Conservation (phyloP, 2,797 vertebrate species). For the Momotus momota region DNA sequence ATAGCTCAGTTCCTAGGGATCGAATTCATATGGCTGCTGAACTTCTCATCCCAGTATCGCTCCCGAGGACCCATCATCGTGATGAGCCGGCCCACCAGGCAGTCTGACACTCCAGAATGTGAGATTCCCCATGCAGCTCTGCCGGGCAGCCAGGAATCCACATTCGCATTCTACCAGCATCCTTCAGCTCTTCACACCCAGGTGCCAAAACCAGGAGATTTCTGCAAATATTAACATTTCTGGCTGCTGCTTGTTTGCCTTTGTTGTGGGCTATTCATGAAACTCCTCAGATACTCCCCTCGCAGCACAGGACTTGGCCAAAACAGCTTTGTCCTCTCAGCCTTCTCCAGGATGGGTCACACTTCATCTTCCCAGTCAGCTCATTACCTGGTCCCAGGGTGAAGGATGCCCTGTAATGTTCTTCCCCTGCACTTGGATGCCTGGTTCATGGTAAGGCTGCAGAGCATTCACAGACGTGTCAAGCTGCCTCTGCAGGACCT, state of each 20-base stretch:
- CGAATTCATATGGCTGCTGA: background rate
- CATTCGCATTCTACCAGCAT: background rate
- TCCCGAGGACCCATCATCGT: background rate
- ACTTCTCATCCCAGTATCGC: background rate
- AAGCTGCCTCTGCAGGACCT: background rate
- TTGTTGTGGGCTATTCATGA: background rate
- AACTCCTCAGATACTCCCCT: background rate
- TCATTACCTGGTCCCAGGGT: accelerated
- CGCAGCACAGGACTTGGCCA: background rate
- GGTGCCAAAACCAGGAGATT: conserved; percentile 16
- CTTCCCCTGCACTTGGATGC: background rate
- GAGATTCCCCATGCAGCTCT: conserved; percentile 40
- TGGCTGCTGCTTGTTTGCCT: background rate
- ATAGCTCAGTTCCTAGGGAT: background rate
- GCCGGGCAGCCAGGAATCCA: background rate
- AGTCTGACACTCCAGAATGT: background rate
- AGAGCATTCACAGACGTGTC: background rate
- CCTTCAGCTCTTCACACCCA: background rate
- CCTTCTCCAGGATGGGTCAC: accelerated
- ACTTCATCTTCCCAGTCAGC: background rate
- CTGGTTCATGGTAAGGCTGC: background rate
- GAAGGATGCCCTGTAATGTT: background rate
- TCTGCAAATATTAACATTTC: conserved; percentile 44
- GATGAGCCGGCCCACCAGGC: background rate
- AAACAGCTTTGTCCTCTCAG: background rate